phyloP scores from a whole-genome alignment of 2,888 invertebrate species.

The Atherix ibis region DNA sequence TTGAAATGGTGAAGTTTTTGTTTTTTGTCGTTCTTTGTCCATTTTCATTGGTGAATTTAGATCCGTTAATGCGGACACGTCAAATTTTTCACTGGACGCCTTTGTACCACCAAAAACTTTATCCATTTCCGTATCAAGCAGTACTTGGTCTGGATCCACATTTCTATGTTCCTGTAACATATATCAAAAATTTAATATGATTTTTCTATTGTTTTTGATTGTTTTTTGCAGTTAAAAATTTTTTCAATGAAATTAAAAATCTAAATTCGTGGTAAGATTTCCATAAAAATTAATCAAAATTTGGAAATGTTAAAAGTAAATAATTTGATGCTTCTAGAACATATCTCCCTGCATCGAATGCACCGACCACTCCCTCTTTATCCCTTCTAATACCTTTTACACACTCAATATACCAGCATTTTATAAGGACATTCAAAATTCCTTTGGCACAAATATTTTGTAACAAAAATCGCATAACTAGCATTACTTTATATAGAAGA shows the following conservation, averaged over 20 bases:
- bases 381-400: no score
- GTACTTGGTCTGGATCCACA: slow-evolving; percentile 48
- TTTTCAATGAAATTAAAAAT: neutral
- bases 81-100: slow-evolving; percentile 37
- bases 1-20: neutral
- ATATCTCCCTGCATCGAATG: no score
- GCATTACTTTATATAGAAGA: no score
- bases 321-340: no score
- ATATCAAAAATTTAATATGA: neutral
- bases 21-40: slow-evolving; percentile 5
- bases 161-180: slow-evolving; percentile 32
- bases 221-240: neutral
- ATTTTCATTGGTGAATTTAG: no score
- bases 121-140: slow-evolving; percentile 77
- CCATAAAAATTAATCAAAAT: no score
- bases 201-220: neutral
- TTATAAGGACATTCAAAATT: no score
- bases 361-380: no score
- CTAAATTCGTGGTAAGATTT: neutral
- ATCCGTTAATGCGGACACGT: slow-evolving; percentile 39
- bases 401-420: no score
- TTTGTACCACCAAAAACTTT: slow-evolving; percentile 63
- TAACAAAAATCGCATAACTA: no score
- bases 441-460: no score
- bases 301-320: no score